Conservation (phyloP, 2,113 vertebrate species). For the Channa argus region DNA sequence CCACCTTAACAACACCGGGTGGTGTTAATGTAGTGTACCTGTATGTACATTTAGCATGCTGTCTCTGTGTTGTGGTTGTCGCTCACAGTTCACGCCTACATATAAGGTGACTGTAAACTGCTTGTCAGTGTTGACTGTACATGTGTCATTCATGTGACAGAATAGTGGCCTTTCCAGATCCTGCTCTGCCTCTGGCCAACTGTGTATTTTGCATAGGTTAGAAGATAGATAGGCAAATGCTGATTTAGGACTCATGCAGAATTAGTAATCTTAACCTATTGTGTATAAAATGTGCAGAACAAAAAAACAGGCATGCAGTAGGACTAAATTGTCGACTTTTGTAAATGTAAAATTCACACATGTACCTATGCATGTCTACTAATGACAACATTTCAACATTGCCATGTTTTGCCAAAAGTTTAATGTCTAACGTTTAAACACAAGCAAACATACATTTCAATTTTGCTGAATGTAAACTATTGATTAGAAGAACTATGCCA, state of each 20-base stretch:
- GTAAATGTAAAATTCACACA: no score
- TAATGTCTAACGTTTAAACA: no score
- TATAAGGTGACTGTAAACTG: background rate
- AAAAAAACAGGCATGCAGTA: no score
- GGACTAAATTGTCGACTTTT: no score
- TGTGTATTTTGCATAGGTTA: slow-evolving; percentile 26
- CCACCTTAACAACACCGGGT: no score
- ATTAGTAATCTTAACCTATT: slow-evolving; percentile 2
- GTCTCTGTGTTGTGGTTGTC: background rate
- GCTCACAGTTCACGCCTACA: background rate
- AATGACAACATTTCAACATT: no score
- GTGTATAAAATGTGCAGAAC: no score
- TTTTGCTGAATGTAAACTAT: no score
- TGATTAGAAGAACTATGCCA: no score
- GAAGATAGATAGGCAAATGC: slow-evolving; percentile 16
- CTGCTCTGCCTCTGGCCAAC: slow-evolving; percentile 11
- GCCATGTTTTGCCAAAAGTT: no score
- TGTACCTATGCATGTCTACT: no score
- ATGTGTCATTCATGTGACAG: slow-evolving; percentile 35
- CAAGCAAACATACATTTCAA: no score
- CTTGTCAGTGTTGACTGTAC: background rate
- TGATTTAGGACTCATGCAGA: background rate
- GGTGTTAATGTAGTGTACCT: background rate
- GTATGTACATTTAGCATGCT: background rate
- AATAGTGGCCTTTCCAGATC: background rate